Base-by-base conservation (phyloP, 2,113 vertebrate genomes). In the Rallus limicola region DNA sequence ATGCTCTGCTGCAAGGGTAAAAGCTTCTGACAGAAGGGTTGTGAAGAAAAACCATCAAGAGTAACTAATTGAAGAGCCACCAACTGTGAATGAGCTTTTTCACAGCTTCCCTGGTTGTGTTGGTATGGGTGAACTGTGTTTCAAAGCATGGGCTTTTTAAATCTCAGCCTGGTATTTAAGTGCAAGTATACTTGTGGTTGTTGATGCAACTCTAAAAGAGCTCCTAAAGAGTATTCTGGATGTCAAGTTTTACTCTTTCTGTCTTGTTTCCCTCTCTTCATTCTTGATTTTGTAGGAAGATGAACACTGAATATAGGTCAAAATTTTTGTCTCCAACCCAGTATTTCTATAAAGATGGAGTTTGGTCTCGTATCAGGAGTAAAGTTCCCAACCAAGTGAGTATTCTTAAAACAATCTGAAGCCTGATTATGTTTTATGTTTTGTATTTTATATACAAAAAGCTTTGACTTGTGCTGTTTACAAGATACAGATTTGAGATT, bases 301-400 rank as follows among this genome's bases (percentile, higher is more conserved):
- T 98, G 93, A 99, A 98, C 92, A 98, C 98, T 69, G 99, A 99
- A 95, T 99, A 99, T 85, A 98, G 97, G 93, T 97, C 98, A 86
- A 99, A 99, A 89, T 99, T 98, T 97, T 97, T 98, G 82, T 98
- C 99, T 91, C 99, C 99, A 34, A 83, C 98, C 77, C 98, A 98
- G 31, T 99, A 99, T 97, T 94, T 97, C 34, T 98, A 98, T 85
- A 98, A 97, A 97, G 98, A 98, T 36, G 98, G 98, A 88, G 93
- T 78, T 53, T 99, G 98, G 98, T 95, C 97, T 76, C 97, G 59
- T 83, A 92, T 97, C 75, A 98, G 97, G 82, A 97, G 89, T 94
- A 97, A 97, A 71, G 28, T 94, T 90, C 92, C 94, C 36, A 83
- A 83, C 81, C 98, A 98, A 89, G 98, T 98, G 88, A 96, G 97